Percentiles rank a stretch among this genome's conserved stretches.
Evolutionary conservation across 2,797 vertebrate species (phyloP).

Genomic region (Novumbra hubbsi): DNA sequence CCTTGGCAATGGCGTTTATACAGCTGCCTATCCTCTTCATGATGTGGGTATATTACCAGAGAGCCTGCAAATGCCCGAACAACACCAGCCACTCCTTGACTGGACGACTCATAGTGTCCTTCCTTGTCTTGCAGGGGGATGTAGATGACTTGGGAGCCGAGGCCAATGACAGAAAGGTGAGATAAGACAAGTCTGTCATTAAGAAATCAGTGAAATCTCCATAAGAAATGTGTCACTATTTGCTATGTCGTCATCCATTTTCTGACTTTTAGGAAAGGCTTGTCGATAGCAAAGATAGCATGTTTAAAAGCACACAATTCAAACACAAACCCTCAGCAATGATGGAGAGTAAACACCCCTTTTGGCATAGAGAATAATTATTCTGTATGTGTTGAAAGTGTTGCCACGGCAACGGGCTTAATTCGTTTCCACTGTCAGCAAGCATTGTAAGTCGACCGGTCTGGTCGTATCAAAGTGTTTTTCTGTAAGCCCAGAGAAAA

Average conservation of each 20-base stretch:
- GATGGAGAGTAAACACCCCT: neutral
- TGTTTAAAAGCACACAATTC: neutral
- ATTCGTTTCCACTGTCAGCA: slow-evolving; percentile 47
- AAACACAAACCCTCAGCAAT: neutral
- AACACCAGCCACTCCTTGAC: neutral
- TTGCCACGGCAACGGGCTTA: slow-evolving; percentile 64
- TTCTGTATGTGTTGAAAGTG: slow-evolving; percentile 38
- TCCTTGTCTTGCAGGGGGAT: slow-evolving; percentile 73
- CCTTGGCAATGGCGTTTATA: slow-evolving; percentile 88
- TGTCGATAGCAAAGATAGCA: neutral
- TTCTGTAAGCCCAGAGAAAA: neutral
- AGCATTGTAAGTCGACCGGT: slow-evolving; percentile 32
- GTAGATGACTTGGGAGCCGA: slow-evolving; percentile 71
- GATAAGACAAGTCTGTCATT: slow-evolving; percentile 30
- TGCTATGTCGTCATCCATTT: neutral
- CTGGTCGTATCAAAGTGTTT: slow-evolving; percentile 5
- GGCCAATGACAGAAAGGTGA: slow-evolving; percentile 85
- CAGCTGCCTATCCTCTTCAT: slow-evolving; percentile 87
- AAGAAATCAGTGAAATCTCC: neutral
- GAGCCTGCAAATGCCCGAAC: neutral
- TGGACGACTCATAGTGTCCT: neutral
- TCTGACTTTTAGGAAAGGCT: neutral
- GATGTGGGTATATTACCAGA: slow-evolving; percentile 81
- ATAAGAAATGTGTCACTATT: neutral
- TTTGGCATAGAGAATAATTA: slow-evolving; percentile 53